phyloP scores from a whole-genome alignment of 2,113 vertebrate species.

The Charadrius vociferus region DNA sequence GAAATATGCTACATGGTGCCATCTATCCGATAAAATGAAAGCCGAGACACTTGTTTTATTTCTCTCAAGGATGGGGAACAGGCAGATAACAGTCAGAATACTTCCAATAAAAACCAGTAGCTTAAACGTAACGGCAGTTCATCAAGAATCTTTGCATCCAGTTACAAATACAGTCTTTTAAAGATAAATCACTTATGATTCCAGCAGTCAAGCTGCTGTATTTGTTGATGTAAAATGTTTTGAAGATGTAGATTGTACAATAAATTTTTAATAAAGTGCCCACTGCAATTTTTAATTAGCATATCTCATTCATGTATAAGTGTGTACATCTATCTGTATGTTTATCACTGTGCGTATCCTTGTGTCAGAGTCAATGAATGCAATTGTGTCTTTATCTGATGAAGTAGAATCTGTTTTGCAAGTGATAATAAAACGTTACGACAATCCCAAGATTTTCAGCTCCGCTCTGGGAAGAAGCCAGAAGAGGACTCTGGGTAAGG shows the following conservation, averaged over 20 bases:
- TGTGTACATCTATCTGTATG: slow-evolving; percentile 73
- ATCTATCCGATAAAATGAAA: slow-evolving; percentile 79
- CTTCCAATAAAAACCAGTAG: slow-evolving; percentile 67
- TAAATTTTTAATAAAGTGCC: slow-evolving; percentile 82
- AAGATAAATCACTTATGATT: slow-evolving; percentile 74
- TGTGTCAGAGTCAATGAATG: slow-evolving; percentile 76
- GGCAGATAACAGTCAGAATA: slow-evolving; percentile 72
- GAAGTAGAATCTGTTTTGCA: slow-evolving; percentile 75
- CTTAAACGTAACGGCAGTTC: slow-evolving; percentile 62
- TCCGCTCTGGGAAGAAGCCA: slow-evolving; percentile 61
- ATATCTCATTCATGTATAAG: slow-evolving; percentile 75
- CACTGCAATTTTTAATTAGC: slow-evolving; percentile 79
- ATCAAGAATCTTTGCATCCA: slow-evolving; percentile 69
- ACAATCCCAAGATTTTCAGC: slow-evolving; percentile 70
- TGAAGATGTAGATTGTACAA: slow-evolving; percentile 76
- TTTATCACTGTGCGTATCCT: slow-evolving; percentile 70
- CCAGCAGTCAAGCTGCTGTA: slow-evolving; percentile 66
- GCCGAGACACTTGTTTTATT: slow-evolving; percentile 75
- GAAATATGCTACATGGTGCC: slow-evolving; percentile 75
- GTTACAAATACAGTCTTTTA: slow-evolving; percentile 70
- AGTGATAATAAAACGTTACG: slow-evolving; percentile 74
- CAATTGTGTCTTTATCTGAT: slow-evolving; percentile 77
- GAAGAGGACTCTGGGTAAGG: slow-evolving; percentile 49
- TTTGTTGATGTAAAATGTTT: slow-evolving; percentile 79
- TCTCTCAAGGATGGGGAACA: slow-evolving; percentile 68